Evolutionary conservation across 2,888 invertebrate genomes (phyloP), one percentile per base, ranked within the genome.

Genomic region (Sympetrum striolatum): DNA sequence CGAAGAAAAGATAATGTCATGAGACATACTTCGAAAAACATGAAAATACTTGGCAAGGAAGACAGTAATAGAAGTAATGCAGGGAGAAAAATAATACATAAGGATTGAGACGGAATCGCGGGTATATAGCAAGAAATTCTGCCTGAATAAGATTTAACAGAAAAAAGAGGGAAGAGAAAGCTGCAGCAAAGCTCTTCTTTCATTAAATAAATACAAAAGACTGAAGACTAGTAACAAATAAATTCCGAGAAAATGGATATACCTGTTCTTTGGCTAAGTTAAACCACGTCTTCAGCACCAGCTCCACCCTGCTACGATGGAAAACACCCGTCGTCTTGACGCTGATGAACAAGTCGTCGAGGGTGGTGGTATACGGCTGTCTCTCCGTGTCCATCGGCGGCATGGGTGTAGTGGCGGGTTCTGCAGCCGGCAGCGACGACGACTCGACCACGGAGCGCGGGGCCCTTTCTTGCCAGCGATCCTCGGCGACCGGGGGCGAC

Each of bases 281-380:
- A 94, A 98, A 98, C 99, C 99, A 99, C 91, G 99, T 99, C 94
- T 97, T 97, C 93, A 98, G 95, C 93, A 99, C 97, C 92, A 98
- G 96, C 90, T 97, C 97, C 93, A 99, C 94, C 92, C 99, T 96
- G 90, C 96, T 96, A 92, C 96, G 95, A 94, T 99, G 98, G 94
- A 98, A 98, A 94, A 96, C 96, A 93, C 96, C 96, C 91, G 98
- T 98, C 91, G 99, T 98, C 95, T 99, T 99, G 91, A 99, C 98
- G 95, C 98, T 98, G 94, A 99, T 97, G 94, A 98, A 98, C 93
- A 99, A 95, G 94, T 98, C 98, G 94, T 97, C 96, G 92, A 98
- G 94, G 92, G 95, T 96, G 92, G 97, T 96, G 92, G 96, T 95
- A 91, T 95, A 91, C 91, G 95, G 91, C 1, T 37, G 25, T 14